Evolutionary conservation across 2,888 invertebrate species (phyloP).

Genomic region (Microctonus hyperodae): DNA sequence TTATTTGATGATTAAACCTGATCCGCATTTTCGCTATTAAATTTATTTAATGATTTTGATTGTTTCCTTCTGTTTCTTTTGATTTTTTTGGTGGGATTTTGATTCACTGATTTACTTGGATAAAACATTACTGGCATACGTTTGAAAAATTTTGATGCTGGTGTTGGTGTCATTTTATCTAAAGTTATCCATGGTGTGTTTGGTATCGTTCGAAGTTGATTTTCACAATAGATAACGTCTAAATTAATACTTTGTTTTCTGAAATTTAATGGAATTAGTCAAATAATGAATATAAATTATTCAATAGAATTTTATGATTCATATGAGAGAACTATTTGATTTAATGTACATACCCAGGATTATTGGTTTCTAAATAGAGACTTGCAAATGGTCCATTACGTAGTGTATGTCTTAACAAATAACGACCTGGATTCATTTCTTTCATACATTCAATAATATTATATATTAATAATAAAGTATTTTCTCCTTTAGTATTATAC

Average conservation of each 20-base stretch:
- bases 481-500: slow-evolving; percentile 45
- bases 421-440: slow-evolving; percentile 44
- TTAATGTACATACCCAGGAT: slow-evolving; percentile 33
- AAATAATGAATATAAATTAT: too few relatives aligned
- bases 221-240: slow-evolving; percentile 38
- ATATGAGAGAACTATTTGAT: not conserved
- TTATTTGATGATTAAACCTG: too few relatives aligned
- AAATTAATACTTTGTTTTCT: slow-evolving; percentile 49
- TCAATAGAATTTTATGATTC: not conserved
- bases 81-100: not conserved
- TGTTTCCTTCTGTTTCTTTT: not conserved
- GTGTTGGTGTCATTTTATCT: slow-evolving; percentile 47
- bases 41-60: too few relatives aligned
- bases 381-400: slow-evolving; percentile 47
- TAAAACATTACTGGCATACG: slow-evolving; percentile 51
- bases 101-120: slow-evolving; percentile 13
- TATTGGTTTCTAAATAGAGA: slow-evolving; percentile 43
- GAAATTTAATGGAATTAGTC: slow-evolving; percentile 9
- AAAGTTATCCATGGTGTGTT: slow-evolving; percentile 47
- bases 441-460: slow-evolving; percentile 46
- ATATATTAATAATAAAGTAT: slow-evolving; percentile 44
- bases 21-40: too few relatives aligned
- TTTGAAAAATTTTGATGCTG: slow-evolving; percentile 37
- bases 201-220: slow-evolving; percentile 40
- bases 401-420: slow-evolving; percentile 45